These are phyloP conservation scores for Drosophila atripex DNA, from an alignment of 2,888 invertebrate genomes.

Conservation along the genomic window DNA sequence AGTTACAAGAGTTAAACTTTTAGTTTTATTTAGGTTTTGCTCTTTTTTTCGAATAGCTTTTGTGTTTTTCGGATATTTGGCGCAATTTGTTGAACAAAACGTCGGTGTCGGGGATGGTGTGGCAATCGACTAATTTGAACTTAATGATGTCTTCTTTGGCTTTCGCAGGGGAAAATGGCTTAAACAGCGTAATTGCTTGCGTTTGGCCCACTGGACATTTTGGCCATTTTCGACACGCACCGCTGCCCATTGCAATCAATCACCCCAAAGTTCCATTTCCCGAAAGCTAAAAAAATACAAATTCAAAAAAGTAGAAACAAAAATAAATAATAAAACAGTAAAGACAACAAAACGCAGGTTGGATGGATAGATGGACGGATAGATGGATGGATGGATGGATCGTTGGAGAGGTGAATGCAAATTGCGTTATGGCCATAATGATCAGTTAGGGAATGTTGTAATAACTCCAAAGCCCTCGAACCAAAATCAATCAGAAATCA, in stretches of 20 bases:
- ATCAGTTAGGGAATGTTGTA: conserved; percentile 70
- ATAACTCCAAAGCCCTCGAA: conserved; percentile 32
- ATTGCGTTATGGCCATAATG: conserved; percentile 71
- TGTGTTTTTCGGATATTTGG: conserved; percentile 40
- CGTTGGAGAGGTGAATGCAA: conserved; percentile 54
- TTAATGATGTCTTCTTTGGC: conserved; percentile 78
- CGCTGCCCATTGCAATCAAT: conserved; percentile 71
- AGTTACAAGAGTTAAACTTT: conserved; percentile 20
- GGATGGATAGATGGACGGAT: not conserved
- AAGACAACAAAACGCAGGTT: conserved; percentile 25
- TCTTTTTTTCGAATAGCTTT: conserved; percentile 7
- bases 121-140: conserved; percentile 70
- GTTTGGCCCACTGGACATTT: conserved; percentile 44
- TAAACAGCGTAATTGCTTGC: conserved; percentile 63
- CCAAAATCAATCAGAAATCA: conserved; percentile 63
- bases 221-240: conserved; percentile 70
- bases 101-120: conserved; percentile 37
- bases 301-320: not conserved
- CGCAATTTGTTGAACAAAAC: conserved; percentile 73
- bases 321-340: conserved; percentile 10
- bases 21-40: conserved; percentile 6
- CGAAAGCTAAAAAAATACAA: conserved; percentile 23
- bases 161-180: conserved; percentile 52
- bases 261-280: conserved; percentile 65
- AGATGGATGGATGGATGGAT: not conserved